These are phyloP conservation scores for Camponotus floridanus DNA, from an alignment of 1,140 invertebrate species.

Conservation along the genomic window DNA sequence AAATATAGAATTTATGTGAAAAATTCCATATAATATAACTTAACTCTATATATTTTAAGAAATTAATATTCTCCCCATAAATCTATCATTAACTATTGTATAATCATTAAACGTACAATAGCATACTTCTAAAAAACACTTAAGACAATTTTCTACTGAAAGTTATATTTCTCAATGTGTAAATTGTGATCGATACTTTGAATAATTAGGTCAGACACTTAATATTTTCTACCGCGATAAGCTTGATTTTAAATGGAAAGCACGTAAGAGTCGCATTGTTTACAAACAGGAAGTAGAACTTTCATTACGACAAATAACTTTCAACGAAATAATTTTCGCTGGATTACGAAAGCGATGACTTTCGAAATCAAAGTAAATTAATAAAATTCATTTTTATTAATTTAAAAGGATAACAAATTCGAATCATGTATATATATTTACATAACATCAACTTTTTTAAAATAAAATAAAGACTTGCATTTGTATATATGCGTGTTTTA, in stretches of 20 bases:
- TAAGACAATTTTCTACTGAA: not conserved
- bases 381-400: constrained; percentile 6
- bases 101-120: not conserved
- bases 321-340: not conserved
- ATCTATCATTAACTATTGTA: not conserved
- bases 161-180: not conserved
- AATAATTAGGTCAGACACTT: not conserved
- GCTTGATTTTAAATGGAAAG: constrained; percentile 7
- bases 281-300: constrained; percentile 42
- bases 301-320: constrained; percentile 41
- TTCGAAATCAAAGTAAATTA: not conserved
- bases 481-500: not conserved
- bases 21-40: not conserved
- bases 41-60: not conserved
- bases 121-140: not conserved
- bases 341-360: not conserved
- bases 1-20: not conserved
- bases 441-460: too few species aligned
- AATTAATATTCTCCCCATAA: not conserved
- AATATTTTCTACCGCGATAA: constrained; percentile 20
- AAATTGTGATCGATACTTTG: not conserved
- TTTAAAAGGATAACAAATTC: constrained; percentile 4
- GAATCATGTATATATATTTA: not conserved
- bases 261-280: constrained; percentile 35
- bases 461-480: too few species aligned